Percentiles rank a stretch among this genome's conserved stretches.
phyloP scores from a whole-genome alignment of 2,113 vertebrate species.

The Corythoichthys haematopterus region DNA sequence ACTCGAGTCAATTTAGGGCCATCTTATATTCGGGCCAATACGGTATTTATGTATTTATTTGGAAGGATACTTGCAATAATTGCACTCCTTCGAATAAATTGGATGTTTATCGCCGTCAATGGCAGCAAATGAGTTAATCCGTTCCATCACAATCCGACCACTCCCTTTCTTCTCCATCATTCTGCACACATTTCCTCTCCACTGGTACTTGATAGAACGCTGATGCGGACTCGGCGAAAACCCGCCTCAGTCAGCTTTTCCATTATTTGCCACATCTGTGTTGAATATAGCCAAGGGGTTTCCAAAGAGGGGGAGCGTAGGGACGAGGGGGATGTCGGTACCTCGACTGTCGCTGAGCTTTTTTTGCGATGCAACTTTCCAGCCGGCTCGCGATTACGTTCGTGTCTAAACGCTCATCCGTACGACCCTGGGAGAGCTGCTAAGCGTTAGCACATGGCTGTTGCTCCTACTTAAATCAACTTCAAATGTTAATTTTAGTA shows the following conservation, averaged over 20 bases:
- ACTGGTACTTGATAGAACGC: constrained; percentile 9
- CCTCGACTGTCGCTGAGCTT: constrained; percentile 23
- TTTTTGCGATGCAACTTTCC: constrained; percentile 18
- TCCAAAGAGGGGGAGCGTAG: neutral
- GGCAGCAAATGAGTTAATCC: too few relatives aligned
- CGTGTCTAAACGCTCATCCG: constrained; percentile 16
- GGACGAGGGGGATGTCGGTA: neutral
- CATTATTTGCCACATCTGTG: constrained; percentile 24
- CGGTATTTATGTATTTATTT: too few relatives aligned
- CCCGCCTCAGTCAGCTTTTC: constrained; percentile 53
- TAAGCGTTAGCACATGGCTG: constrained; percentile 22
- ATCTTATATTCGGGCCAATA: too few relatives aligned
- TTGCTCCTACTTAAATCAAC: neutral
- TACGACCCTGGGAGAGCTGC: constrained; percentile 4
- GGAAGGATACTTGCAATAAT: too few relatives aligned
- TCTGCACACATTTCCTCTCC: constrained; percentile 10
- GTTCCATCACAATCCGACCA: neutral
- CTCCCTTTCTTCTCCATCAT: constrained; percentile 9
- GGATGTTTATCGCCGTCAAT: too few relatives aligned
- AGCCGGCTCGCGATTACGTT: constrained; percentile 32
- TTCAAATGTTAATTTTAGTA: neutral
- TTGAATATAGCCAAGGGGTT: constrained; percentile 20
- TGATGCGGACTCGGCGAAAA: constrained; percentile 36
- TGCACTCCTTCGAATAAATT: too few relatives aligned
- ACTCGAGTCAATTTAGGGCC: too few relatives aligned